phyloP scores from a whole-genome alignment of 1,140 invertebrate species.

The Ectropis grisescens region DNA sequence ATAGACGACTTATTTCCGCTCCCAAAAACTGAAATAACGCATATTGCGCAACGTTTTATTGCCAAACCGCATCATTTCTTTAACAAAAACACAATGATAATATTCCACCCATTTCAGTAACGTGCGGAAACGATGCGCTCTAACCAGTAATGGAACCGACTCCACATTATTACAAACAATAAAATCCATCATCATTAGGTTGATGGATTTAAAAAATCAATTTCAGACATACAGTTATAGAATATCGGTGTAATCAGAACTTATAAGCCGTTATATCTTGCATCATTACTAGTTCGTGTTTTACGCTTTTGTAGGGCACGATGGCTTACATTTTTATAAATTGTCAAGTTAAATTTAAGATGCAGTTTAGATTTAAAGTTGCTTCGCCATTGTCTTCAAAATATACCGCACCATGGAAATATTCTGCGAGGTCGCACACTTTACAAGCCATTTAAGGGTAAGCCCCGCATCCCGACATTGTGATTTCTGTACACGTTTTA shows the following conservation, averaged over 20 bases:
- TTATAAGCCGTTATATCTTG: slow-evolving; percentile 14
- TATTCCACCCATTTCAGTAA: slow-evolving; percentile 40
- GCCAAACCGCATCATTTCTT: slow-evolving; percentile 27
- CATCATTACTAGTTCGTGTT: neutral
- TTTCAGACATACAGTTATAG: slow-evolving; percentile 49
- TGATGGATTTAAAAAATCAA: slow-evolving; percentile 58
- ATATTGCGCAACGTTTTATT: slow-evolving; percentile 30
- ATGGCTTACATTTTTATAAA: no score
- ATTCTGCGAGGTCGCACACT: slow-evolving; percentile 23
- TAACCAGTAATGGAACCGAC: slow-evolving; percentile 34
- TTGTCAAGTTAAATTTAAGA: no score
- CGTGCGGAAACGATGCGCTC: slow-evolving; percentile 38
- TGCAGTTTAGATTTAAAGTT: no score
- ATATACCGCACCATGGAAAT: no score
- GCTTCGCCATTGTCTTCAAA: no score
- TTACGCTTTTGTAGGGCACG: no score
- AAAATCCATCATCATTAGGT: slow-evolving; percentile 44
- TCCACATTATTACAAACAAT: slow-evolving; percentile 45
- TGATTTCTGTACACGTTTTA: slow-evolving; percentile 52
- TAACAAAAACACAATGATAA: slow-evolving; percentile 39
- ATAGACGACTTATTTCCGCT: slow-evolving; percentile 28
- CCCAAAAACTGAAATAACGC: slow-evolving; percentile 13
- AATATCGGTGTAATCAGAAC: slow-evolving; percentile 21
- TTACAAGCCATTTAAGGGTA: slow-evolving; percentile 30
- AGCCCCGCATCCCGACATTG: slow-evolving; percentile 28